phyloP scores from a whole-genome alignment of 2,888 invertebrate genomes.

The Actias luna region DNA sequence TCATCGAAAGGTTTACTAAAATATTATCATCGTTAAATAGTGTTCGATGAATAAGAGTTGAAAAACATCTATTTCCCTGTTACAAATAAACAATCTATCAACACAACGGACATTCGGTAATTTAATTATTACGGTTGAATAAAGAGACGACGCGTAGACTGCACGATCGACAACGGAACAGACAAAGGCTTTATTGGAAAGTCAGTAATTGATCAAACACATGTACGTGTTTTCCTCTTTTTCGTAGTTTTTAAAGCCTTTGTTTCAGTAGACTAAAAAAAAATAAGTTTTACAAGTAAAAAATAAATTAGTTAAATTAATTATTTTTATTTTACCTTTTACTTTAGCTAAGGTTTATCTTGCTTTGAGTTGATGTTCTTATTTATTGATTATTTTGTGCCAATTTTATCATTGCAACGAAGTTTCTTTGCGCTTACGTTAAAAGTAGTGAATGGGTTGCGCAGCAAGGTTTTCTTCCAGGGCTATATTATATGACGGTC shows the following conservation, averaged over 20 bases:
- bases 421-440: too few relatives aligned
- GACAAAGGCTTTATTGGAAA: slow-evolving; percentile 3
- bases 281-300: not conserved
- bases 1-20: too few relatives aligned
- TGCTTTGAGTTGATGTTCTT: not conserved
- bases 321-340: not conserved
- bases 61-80: not conserved
- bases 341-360: not conserved
- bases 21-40: too few relatives aligned
- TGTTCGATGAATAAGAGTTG: too few relatives aligned
- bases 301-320: not conserved
- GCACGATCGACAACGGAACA: slow-evolving; percentile 3
- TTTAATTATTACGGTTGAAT: not conserved
- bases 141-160: not conserved
- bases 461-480: too few relatives aligned
- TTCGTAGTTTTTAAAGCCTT: not conserved
- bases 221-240: not conserved
- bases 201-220: not conserved
- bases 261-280: not conserved
- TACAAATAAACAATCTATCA: not conserved
- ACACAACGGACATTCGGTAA: not conserved
- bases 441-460: too few relatives aligned
- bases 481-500: too few relatives aligned
- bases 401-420: too few relatives aligned
- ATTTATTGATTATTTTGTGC: not conserved